A percentile compares a stretch with the other conserved stretches of the same genome.
Evolutionary conservation across 2,113 vertebrate species (phyloP).

Genomic region (Halcyon senegalensis): DNA sequence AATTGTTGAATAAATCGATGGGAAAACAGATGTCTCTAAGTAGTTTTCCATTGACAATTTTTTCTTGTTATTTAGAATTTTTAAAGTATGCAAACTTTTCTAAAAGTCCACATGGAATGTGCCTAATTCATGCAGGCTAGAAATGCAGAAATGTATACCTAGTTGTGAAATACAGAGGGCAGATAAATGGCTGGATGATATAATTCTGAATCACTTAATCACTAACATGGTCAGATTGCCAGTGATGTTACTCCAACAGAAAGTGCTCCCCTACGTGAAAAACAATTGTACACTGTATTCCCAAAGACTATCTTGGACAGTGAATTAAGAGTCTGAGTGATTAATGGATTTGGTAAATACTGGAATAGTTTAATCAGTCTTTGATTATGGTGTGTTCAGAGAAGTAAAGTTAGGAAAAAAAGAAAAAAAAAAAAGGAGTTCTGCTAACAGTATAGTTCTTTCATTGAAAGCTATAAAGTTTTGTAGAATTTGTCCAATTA

Average conservation of each 20-base stretch:
- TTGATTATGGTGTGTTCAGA: neutral
- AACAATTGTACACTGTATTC: constrained; percentile 15
- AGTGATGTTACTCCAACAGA: constrained; percentile 20
- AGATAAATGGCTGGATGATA: neutral
- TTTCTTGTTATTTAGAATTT: constrained; percentile 10
- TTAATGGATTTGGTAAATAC: neutral
- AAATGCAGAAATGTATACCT: neutral
- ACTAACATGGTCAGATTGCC: neutral
- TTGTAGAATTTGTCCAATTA: neutral
- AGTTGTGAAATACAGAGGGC: neutral
- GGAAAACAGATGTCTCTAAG: constrained; percentile 26
- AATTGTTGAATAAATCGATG: neutral
- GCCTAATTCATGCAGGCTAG: neutral
- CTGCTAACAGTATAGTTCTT: neutral
- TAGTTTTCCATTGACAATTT: constrained; percentile 22
- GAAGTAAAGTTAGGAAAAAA: neutral
- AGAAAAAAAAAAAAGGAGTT: neutral
- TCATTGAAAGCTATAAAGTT: neutral
- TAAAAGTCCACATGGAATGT: neutral
- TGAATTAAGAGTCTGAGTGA: neutral
- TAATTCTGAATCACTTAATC: constrained; percentile 23
- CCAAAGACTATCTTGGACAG: neutral
- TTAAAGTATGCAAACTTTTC: neutral
- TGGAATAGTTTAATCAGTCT: neutral
- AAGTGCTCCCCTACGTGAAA: constrained; percentile 14